Base-by-base conservation (phyloP, 1,140 invertebrate genomes). In the Pseudomyrmex flavicornis region DNA sequence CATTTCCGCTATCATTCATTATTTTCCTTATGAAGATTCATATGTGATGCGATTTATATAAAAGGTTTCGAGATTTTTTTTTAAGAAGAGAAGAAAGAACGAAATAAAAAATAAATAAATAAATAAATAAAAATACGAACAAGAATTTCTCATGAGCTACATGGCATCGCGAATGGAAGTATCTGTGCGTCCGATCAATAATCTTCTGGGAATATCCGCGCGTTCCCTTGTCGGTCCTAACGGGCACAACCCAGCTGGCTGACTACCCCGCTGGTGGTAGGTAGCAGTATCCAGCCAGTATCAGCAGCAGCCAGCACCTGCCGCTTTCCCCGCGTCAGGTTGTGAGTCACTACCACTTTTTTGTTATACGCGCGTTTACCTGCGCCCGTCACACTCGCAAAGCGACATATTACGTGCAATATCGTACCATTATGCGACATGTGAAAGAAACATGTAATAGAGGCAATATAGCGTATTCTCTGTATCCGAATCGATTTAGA, bases 101-200 rank as follows among this genome's bases (percentile, higher is more conserved):
- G 15, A 20, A 52, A 7, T 7, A 9, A n/a, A 35, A n/a, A 2
- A 4, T 22, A 26, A 10, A 12, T 2, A 17, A 17, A 17, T 17
- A 17, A 68, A 9, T n/a, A n/a, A n/a, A n/a, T n/a, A 70, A 12
- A 35, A 46, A 70, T 48, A 61, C n/a, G 54, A 15, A 44, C 66
- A 63, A 87, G 59, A 68, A 66, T 13, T 13, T 44, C 15, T 7
- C 22, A 8, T 48, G 52, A 59, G 73, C 22, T 83, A 58, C 86
- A 66, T 79, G 86, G 86, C 35, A 35, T 82, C 72, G 46, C 86
- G n/a, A 83, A 89, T 86, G 79, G 58, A 91, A 90, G 87, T 91
- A 93, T 92, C 92, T 91, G 89, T 75, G 68, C 68, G 80, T 48
- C 65, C 90, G 93, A 93, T 94, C 93, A 93, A 94, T 94, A 94